phyloP scores from a whole-genome alignment of 2,797 vertebrate species.

The Syngnathus rostellatus region DNA sequence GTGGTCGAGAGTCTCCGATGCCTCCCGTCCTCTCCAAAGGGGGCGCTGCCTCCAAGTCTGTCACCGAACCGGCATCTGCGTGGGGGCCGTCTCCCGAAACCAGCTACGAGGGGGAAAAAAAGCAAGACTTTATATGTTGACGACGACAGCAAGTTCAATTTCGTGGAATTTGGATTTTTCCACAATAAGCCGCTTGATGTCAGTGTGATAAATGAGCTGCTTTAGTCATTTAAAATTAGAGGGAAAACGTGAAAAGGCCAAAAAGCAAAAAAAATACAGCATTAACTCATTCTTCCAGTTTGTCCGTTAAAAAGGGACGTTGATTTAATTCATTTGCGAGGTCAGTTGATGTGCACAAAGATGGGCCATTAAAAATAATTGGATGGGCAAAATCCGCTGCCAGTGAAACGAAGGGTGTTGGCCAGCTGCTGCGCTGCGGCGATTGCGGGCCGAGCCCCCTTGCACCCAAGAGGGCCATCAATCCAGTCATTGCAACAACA shows the following conservation, averaged over 20 bases:
- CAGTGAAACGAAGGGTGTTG: slow-evolving; percentile 9
- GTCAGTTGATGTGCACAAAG: background rate
- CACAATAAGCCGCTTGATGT: background rate
- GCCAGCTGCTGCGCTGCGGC: slow-evolving; percentile 25
- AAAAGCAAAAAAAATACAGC: background rate
- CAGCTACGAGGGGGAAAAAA: slow-evolving; percentile 57
- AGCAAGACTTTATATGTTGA: background rate
- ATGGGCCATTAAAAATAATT: slow-evolving; percentile 7
- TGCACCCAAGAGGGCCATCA: slow-evolving; percentile 39
- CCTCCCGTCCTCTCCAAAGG: slow-evolving; percentile 83
- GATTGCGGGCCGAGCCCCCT: slow-evolving; percentile 18
- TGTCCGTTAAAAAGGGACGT: background rate
- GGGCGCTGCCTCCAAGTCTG: slow-evolving; percentile 65
- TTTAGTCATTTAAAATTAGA: background rate
- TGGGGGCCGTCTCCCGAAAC: slow-evolving; percentile 79
- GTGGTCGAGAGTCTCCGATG: slow-evolving; percentile 88
- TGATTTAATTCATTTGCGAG: background rate
- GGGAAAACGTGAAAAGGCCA: background rate
- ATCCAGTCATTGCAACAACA: slow-evolving; percentile 54
- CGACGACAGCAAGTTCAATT: too few species aligned
- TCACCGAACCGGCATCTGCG: slow-evolving; percentile 66
- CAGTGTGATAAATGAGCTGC: background rate
- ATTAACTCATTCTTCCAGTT: background rate
- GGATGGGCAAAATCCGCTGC: slow-evolving; percentile 8
- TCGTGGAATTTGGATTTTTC: background rate